phyloP scores from a whole-genome alignment of 2,888 invertebrate species.

The Formica aserva region DNA sequence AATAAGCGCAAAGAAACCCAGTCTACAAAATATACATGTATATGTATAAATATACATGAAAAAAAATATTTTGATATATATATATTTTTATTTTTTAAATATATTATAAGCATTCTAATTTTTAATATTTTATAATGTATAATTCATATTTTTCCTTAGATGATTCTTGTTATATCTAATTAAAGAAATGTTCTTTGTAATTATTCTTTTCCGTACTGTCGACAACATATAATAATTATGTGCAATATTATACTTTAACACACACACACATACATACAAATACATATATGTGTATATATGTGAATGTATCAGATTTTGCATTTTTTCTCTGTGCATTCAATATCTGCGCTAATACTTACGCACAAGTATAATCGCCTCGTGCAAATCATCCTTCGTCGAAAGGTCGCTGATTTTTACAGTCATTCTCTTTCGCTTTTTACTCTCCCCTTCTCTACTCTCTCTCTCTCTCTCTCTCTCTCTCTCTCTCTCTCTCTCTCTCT shows the following conservation, averaged over 20 bases:
- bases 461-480: background rate
- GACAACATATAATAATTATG: background rate
- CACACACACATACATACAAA: background rate
- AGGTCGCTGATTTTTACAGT: constrained; percentile 48
- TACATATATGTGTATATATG: background rate
- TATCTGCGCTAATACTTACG: constrained; percentile 4
- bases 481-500: background rate
- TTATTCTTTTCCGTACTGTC: background rate
- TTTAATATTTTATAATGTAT: background rate
- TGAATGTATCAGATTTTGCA: background rate
- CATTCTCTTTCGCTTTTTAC: constrained; percentile 18
- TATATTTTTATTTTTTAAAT: no score
- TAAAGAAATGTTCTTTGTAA: background rate
- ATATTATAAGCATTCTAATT: background rate
- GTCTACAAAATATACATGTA: background rate
- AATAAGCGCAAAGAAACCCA: no score
- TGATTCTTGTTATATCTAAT: background rate
- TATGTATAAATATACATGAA: no score
- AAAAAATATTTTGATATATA: no score
- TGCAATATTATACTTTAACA: background rate
- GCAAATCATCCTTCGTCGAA: constrained; percentile 16
- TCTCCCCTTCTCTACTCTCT: background rate
- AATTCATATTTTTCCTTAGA: background rate
- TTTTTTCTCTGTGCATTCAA: background rate
- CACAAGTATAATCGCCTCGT: constrained; percentile 9